Evolutionary conservation across 2,888 invertebrate genomes (phyloP).

Genomic region (Heteromurus nitidus): DNA sequence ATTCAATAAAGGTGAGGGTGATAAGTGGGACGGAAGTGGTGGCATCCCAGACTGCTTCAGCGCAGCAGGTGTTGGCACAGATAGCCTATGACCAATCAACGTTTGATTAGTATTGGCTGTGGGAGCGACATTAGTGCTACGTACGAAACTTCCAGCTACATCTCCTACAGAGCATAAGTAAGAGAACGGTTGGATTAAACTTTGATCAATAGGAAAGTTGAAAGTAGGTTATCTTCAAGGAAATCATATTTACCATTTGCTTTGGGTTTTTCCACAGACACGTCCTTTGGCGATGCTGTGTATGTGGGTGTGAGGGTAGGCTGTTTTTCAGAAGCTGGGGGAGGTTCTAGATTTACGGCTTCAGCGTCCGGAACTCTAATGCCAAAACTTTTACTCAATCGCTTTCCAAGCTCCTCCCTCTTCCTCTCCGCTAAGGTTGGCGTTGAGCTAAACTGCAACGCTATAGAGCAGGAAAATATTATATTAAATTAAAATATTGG

Average conservation of each 20-base stretch:
- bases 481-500: background rate
- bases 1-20: background rate
- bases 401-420: slow-evolving; percentile 89
- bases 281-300: slow-evolving; percentile 33
- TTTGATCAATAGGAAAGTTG: too few relatives aligned
- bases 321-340: slow-evolving; percentile 33
- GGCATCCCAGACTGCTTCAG: slow-evolving; percentile 72
- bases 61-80: slow-evolving; percentile 72
- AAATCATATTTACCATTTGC: slow-evolving; percentile 51
- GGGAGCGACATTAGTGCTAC: slow-evolving; percentile 9
- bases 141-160: slow-evolving; percentile 1
- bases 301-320: slow-evolving; percentile 24
- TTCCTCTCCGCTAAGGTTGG: slow-evolving; percentile 90
- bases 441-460: slow-evolving; percentile 82
- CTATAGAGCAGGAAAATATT: background rate
- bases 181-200: background rate
- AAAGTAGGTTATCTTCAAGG: background rate
- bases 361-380: slow-evolving; percentile 50
- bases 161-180: slow-evolving; percentile 28
- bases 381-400: slow-evolving; percentile 77
- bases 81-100: slow-evolving; percentile 64
- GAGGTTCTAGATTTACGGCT: background rate
- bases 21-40: slow-evolving; percentile 62
- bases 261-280: slow-evolving; percentile 35
- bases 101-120: slow-evolving; percentile 2